phyloP scores from a whole-genome alignment of 2,113 vertebrate species.

The Loxodonta africana region DNA sequence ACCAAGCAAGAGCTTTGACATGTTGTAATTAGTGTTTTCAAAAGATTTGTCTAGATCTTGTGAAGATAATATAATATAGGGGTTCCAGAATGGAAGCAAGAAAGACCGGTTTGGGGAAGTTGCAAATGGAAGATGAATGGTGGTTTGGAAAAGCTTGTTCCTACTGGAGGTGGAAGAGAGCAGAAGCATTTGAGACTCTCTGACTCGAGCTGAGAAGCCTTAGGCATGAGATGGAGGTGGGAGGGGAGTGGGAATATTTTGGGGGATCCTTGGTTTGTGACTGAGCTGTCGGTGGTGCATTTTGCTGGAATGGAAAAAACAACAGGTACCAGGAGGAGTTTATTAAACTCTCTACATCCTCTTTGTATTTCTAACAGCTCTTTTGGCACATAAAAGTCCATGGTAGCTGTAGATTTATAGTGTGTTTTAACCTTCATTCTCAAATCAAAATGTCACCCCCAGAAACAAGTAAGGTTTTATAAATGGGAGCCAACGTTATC shows the following conservation, averaged over 20 bases:
- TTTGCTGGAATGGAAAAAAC: not conserved
- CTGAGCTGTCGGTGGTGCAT: not conserved
- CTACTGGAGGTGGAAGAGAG: not conserved
- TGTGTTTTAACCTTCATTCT: not conserved
- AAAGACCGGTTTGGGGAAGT: not conserved
- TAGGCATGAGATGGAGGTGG: not conserved
- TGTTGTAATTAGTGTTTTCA: not conserved
- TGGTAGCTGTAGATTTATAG: not conserved
- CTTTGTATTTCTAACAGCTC: not conserved
- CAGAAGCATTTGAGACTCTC: not conserved
- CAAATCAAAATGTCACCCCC: not conserved
- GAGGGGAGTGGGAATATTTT: not conserved
- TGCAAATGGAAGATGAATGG: not conserved
- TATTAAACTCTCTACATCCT: not conserved
- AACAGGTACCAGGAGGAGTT: not conserved
- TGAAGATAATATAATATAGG: not conserved
- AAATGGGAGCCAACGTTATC: not conserved
- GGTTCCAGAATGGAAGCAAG: not conserved
- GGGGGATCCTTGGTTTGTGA: not conserved
- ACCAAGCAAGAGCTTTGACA: not conserved
- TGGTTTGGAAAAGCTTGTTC: not conserved
- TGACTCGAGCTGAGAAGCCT: not conserved
- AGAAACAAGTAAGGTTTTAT: not conserved
- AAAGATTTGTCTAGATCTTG: not conserved
- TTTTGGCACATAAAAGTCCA: not conserved